A percentile compares a stretch with the other conserved stretches of the same genome.
These are phyloP conservation scores for Scaptomyza montana DNA, from an alignment of 1,140 invertebrate genomes.

Conservation along the genomic window DNA sequence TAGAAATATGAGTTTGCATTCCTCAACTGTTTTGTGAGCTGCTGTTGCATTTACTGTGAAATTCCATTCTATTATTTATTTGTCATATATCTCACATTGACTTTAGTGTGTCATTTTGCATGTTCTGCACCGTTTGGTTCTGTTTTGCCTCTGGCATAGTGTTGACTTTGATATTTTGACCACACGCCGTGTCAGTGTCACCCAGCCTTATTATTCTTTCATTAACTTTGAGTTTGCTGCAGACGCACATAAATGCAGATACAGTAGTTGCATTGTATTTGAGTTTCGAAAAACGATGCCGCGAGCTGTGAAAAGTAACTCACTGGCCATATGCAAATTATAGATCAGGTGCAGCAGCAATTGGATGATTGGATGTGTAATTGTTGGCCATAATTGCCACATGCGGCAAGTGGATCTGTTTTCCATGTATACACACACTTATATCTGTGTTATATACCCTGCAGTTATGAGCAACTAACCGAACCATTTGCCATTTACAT, in stretches of 20 bases:
- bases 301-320: constrained; percentile 80
- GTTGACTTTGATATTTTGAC: constrained; percentile 42
- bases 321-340: constrained; percentile 72
- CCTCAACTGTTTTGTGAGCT: constrained; percentile 37
- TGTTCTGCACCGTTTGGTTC: constrained; percentile 11
- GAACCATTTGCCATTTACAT: constrained; percentile 62
- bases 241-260: constrained; percentile 19
- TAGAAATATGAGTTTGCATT: constrained; percentile 19
- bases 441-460: constrained; percentile 63
- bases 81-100: constrained; percentile 38
- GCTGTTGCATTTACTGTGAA: constrained; percentile 19
- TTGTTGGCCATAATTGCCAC: constrained; percentile 75
- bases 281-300: constrained; percentile 44
- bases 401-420: constrained; percentile 74
- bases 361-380: constrained; percentile 61
- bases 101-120: constrained; percentile 36
- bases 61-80: constrained; percentile 45
- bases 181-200: constrained; percentile 69
- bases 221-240: constrained; percentile 60
- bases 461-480: constrained; percentile 80
- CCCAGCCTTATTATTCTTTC: constrained; percentile 72
- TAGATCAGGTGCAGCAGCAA: constrained; percentile 68
- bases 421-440: constrained; percentile 7
- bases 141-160: constrained; percentile 38
- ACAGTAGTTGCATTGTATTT: constrained; percentile 6